These are phyloP conservation scores for Clarias gariepinus DNA, from an alignment of 2,113 vertebrate genomes.

Conservation along the genomic window DNA sequence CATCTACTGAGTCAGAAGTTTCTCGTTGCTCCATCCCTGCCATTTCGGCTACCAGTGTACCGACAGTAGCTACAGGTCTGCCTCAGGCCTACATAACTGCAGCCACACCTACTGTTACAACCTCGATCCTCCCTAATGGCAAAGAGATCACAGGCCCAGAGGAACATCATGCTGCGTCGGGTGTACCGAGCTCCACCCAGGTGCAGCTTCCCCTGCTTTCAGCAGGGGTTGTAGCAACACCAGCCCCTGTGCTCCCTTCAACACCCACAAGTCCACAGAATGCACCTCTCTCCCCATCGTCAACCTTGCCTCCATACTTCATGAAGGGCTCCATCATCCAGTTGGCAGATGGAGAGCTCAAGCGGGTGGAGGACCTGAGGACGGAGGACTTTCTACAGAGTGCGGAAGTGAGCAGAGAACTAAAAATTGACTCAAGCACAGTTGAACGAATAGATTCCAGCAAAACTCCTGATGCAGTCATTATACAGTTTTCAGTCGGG, in stretches of 20 bases:
- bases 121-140: slow-evolving; percentile 86
- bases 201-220: slow-evolving; percentile 79
- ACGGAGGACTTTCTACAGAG: slow-evolving; percentile 93
- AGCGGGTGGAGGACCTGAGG: slow-evolving; percentile 88
- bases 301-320: slow-evolving; percentile 86
- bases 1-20: slow-evolving; percentile 75
- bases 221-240: slow-evolving; percentile 59
- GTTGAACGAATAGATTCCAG: slow-evolving; percentile 93
- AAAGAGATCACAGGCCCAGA: slow-evolving; percentile 78
- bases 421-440: slow-evolving; percentile 94
- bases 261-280: slow-evolving; percentile 59
- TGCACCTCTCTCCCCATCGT: slow-evolving; percentile 71
- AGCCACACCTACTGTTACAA: slow-evolving; percentile 48
- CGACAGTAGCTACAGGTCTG: slow-evolving; percentile 84
- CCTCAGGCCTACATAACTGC: slow-evolving; percentile 85
- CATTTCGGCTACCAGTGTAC: slow-evolving; percentile 77
- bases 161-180: slow-evolving; percentile 53
- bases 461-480: slow-evolving; percentile 86
- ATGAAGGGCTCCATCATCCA: slow-evolving; percentile 94
- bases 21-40: slow-evolving; percentile 79
- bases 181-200: slow-evolving; percentile 65
- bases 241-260: slow-evolving; percentile 61
- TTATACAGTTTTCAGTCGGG: slow-evolving; percentile 96
- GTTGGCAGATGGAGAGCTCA: slow-evolving; percentile 88
- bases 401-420: slow-evolving; percentile 85